Conservation (phyloP, 2,113 vertebrate species). For the Aphyosemion australe region DNA sequence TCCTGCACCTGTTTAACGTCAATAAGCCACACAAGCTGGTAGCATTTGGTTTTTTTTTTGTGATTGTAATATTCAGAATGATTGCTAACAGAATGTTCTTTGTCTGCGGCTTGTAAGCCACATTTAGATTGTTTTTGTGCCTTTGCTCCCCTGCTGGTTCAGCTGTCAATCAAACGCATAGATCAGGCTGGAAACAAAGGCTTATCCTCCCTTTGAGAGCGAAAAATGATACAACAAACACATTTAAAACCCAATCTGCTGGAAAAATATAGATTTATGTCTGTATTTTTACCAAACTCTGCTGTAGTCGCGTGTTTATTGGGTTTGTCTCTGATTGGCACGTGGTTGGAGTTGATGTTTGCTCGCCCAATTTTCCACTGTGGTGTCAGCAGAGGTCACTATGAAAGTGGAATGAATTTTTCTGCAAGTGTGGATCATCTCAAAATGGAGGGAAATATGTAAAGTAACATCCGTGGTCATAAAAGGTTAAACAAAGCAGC, state of each 20-base stretch:
- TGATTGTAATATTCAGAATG: conserved; percentile 3
- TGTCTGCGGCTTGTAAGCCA: conserved; percentile 12
- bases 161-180: conserved; percentile 3
- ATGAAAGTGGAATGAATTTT: neutral
- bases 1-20: neutral
- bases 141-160: conserved; percentile 12
- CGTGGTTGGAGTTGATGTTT: too few species aligned
- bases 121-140: conserved; percentile 4
- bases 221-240: neutral
- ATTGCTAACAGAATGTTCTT: conserved; percentile 3
- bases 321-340: neutral
- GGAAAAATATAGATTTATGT: neutral
- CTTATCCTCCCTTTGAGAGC: neutral
- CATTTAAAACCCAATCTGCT: conserved; percentile 1
- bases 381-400: neutral
- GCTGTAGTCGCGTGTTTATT: neutral
- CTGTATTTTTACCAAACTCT: neutral
- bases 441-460: too few species aligned
- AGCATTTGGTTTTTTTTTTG: neutral
- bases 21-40: neutral
- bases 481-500: neutral
- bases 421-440: neutral
- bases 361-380: too few species aligned
- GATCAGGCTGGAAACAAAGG: neutral
- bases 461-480: too few species aligned